Evolutionary conservation across 2,797 vertebrate species (phyloP), one percentile per base, ranked within the genome.

Genomic region (Geotrypetes seraphini): DNA sequence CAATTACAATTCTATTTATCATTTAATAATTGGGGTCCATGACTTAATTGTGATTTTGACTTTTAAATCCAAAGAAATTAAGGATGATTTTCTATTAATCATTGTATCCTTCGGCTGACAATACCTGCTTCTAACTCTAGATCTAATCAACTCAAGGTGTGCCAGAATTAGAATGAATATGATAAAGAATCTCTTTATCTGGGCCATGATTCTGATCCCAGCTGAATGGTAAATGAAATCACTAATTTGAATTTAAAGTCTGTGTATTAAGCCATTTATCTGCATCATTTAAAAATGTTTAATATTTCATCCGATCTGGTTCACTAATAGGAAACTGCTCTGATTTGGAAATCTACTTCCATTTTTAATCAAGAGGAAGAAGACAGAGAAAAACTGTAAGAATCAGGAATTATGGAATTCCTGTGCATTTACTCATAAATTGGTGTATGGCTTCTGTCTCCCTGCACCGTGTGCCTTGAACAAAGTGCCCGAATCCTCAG

Each of bases 1-100:
- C 62, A 83, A 85, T 86, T 84, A 82, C 55, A 70, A 71, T 72
- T 73, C 64, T 61, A 84, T 89, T 86, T 88, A 87, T 88, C 78
- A 81, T 40, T 72, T 72, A 69, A 78, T 86, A 85, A 87, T 87
- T 86, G 81, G 65, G 75, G 68, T 73, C 70, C 31, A 27, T 56
- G 62, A 44, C 63, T 85, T 70, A 74, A 68, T 59, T 79, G 69
- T 76, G 75, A 63, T 63, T 79, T 75, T 53, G 74, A 69, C 60
- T 75, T 76, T 71, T 31, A 71, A 69, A 81, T 85, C 73, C 71
- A 60, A 39, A 81, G 54, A 64, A 76, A 79, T 81, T 75, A 78
- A 43, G 53, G 47, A 47, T 33, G 63, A 59, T 66, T 66, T 69
- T 63, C 51, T 60, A 73, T 76, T 79, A 69, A 79, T 79, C 68